These are phyloP conservation scores for Tipula helvola DNA, from an alignment of 2,888 invertebrate genomes.

Conservation along the genomic window DNA sequence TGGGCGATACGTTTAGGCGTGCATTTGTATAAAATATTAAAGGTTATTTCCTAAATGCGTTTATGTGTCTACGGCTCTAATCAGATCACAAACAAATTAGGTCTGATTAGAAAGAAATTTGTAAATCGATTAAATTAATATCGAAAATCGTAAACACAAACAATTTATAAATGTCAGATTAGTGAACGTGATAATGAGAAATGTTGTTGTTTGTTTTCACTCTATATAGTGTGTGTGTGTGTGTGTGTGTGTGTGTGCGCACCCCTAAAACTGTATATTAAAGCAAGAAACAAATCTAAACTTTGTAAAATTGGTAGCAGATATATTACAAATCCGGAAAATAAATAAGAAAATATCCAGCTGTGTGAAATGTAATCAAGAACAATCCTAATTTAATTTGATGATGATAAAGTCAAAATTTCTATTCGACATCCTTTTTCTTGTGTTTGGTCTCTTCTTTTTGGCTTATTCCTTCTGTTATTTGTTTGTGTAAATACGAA, in stretches of 20 bases:
- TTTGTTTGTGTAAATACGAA: background rate
- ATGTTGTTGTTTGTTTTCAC: background rate
- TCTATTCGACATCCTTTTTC: background rate
- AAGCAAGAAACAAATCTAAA: background rate
- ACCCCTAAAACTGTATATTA: background rate
- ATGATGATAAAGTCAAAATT: conserved; percentile 4
- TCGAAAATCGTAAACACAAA: background rate
- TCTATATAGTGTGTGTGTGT: background rate
- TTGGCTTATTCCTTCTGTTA: background rate
- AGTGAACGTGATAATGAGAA: background rate
- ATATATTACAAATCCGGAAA: background rate
- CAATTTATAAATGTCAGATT: conserved; percentile 4
- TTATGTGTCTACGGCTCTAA: background rate
- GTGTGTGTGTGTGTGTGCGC: background rate
- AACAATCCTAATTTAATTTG: background rate
- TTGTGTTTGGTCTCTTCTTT: background rate
- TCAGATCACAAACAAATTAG: background rate
- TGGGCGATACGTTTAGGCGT: no score
- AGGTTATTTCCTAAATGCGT: no score
- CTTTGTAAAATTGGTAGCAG: background rate
- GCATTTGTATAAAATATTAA: no score
- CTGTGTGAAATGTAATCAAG: background rate
- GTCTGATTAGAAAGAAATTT: background rate
- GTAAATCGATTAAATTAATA: background rate
- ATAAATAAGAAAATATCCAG: conserved; percentile 4